phyloP scores from a whole-genome alignment of 2,888 invertebrate species.

The Gymnocheta viridis region DNA sequence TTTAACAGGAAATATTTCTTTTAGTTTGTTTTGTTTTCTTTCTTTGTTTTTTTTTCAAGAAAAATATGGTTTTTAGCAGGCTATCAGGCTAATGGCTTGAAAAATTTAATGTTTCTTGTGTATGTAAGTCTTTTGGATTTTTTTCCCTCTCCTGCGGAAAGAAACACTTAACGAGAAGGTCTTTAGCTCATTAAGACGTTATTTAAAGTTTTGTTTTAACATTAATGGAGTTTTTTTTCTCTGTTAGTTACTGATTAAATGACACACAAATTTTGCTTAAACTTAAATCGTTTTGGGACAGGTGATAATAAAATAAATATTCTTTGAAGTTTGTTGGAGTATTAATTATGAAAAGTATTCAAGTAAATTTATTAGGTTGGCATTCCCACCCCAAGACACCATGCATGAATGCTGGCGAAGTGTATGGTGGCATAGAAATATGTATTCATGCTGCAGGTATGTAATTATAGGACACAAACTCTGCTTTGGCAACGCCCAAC shows the following conservation, averaged over 20 bases:
- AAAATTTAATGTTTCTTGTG: slow-evolving; percentile 39
- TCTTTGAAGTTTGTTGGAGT: not conserved
- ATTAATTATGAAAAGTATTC: not conserved
- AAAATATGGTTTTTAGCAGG: slow-evolving; percentile 22
- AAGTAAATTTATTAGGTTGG: no score
- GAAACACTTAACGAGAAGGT: not conserved
- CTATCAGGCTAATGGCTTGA: slow-evolving; percentile 30
- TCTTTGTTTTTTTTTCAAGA: not conserved
- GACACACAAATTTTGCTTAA: not conserved
- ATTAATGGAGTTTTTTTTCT: not conserved
- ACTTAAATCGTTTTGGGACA: not conserved
- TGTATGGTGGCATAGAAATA: no score
- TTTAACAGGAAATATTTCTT: slow-evolving; percentile 28
- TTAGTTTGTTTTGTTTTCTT: not conserved
- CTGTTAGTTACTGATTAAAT: not conserved
- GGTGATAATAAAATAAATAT: not conserved
- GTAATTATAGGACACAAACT: no score
- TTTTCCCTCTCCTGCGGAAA: not conserved
- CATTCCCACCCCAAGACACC: no score
- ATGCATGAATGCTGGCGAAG: no score
- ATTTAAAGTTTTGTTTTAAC: slow-evolving; percentile 17
- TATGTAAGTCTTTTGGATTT: not conserved
- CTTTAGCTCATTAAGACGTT: slow-evolving; percentile 22
- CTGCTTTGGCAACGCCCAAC: no score
- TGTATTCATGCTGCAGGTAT: no score